Percentiles rank a stretch among this genome's conserved stretches.
Conservation (phyloP, 1,140 invertebrate genomes). For the Aphelenchoides besseyi region DNA sequence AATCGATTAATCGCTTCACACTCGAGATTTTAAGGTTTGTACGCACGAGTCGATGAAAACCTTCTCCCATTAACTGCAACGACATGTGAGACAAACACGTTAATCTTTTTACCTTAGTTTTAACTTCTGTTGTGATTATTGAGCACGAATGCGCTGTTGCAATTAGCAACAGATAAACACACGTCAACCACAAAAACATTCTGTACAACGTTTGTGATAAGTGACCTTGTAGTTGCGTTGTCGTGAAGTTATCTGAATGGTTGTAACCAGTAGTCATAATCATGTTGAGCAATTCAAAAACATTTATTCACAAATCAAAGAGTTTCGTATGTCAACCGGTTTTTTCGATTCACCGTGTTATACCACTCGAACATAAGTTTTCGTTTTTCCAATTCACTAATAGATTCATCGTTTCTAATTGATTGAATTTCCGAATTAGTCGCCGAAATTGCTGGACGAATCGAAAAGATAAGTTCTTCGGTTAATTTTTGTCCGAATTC, state of each 20-base stretch:
- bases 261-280: not conserved
- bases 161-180: conserved; percentile 9
- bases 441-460: not conserved
- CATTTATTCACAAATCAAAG: conserved; percentile 1
- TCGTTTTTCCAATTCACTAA: conserved; percentile 8
- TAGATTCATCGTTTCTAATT: not conserved
- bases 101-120: not conserved
- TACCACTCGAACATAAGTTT: conserved; percentile 19
- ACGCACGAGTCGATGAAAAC: conserved; percentile 9
- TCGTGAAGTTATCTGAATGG: not conserved
- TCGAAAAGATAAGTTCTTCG: not conserved
- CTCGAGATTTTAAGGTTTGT: conserved; percentile 4
- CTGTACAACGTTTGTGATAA: too few species aligned
- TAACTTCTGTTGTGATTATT: not conserved
- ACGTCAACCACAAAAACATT: too few species aligned
- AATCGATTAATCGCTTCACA: conserved; percentile 17
- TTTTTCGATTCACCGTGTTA: not conserved
- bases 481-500: not conserved
- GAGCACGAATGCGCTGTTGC: not conserved
- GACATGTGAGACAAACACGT: not conserved
- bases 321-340: not conserved
- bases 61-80: conserved; percentile 2
- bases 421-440: not conserved
- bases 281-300: conserved; percentile 2
- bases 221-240: too few species aligned